Percentiles rank a stretch among this genome's conserved stretches.
These are phyloP conservation scores for Tryphoninae sp. DNA, from an alignment of 2,888 invertebrate species.

Conservation along the genomic window DNA sequence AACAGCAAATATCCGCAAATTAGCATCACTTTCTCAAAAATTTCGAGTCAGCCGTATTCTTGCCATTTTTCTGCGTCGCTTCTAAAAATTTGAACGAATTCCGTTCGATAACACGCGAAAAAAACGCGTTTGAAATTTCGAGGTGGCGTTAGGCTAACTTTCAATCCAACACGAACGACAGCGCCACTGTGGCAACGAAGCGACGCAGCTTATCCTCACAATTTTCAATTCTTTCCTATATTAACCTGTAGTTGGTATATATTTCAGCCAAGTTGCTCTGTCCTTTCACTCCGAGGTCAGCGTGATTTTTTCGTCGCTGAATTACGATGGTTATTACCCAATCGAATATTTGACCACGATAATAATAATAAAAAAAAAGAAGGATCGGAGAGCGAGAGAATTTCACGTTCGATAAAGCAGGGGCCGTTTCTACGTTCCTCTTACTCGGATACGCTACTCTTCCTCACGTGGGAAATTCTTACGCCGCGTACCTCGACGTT, in stretches of 20 bases:
- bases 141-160: background rate
- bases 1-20: background rate
- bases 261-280: constrained; percentile 2
- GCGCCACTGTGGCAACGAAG: background rate
- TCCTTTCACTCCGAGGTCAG: constrained; percentile 42
- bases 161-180: background rate
- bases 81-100: background rate
- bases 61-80: background rate
- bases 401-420: background rate
- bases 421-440: no score
- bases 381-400: constrained; percentile 1
- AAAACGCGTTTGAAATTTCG: background rate
- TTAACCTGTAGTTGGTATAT: no score
- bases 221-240: background rate
- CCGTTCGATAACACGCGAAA: background rate
- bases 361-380: background rate
- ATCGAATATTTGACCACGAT: constrained; percentile 12
- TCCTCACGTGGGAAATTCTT: background rate
- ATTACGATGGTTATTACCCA: constrained; percentile 24
- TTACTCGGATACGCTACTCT: no score
- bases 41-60: background rate
- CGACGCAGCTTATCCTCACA: background rate
- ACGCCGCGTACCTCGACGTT: background rate
- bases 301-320: constrained; percentile 25
- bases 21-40: background rate